A percentile compares a stretch with the other conserved stretches of the same genome.
Evolutionary conservation across 2,888 invertebrate genomes (phyloP).

Genomic region (Hirtodrosophila duncani): DNA sequence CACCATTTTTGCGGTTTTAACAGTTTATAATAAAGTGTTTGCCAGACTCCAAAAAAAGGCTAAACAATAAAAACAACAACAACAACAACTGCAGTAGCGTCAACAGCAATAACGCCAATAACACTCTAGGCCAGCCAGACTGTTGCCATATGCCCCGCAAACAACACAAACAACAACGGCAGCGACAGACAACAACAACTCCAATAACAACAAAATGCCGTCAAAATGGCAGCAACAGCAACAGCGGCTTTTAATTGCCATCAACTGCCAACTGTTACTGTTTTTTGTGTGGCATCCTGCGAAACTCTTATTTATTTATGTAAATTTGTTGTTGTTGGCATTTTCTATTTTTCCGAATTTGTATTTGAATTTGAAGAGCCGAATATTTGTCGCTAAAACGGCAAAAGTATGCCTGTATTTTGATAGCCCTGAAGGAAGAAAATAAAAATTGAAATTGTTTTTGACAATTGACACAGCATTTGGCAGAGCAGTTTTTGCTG

Average conservation of each 20-base stretch:
- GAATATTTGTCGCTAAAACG: slow-evolving; percentile 62
- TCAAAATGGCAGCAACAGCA: slow-evolving; percentile 22
- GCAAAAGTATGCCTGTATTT: slow-evolving; percentile 47
- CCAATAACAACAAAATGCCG: slow-evolving; percentile 24
- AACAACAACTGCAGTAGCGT: slow-evolving; percentile 4
- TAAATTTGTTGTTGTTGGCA: slow-evolving; percentile 47
- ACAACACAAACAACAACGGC: slow-evolving; percentile 16
- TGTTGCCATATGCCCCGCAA: too few relatives aligned
- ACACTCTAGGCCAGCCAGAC: too few relatives aligned
- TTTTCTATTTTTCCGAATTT: too few relatives aligned
- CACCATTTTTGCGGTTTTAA: slow-evolving; percentile 53
- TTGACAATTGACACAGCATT: slow-evolving; percentile 50
- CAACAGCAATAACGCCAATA: slow-evolving; percentile 5
- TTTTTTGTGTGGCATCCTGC: slow-evolving; percentile 41
- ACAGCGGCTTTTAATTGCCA: slow-evolving; percentile 61
- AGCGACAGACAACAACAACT: slow-evolving; percentile 2
- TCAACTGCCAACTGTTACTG: slow-evolving; percentile 62
- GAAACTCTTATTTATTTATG: slow-evolving; percentile 72
- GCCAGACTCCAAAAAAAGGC: slow-evolving; percentile 39
- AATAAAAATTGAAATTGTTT: slow-evolving; percentile 60
- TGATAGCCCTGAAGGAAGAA: slow-evolving; percentile 37
- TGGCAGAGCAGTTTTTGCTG: slow-evolving; percentile 15
- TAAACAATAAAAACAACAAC: slow-evolving; percentile 22
- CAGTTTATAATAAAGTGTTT: slow-evolving; percentile 60
- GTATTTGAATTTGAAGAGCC: too few relatives aligned